Base-by-base conservation (phyloP, 2,113 vertebrate species). In the Chaetura pelagica region DNA sequence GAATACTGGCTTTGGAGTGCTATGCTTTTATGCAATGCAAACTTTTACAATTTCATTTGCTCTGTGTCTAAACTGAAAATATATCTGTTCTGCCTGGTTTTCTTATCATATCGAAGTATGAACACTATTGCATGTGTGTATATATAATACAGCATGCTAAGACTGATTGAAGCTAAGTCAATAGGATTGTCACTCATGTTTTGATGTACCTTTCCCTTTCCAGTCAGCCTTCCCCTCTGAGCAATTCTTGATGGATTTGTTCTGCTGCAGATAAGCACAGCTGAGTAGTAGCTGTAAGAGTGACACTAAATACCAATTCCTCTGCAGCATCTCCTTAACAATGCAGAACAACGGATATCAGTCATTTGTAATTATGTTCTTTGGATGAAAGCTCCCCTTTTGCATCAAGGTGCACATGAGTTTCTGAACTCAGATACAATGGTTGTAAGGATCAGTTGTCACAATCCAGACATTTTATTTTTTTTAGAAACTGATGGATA, bases 131-230 rank as follows among this genome's bases (percentile, higher is more conserved):
- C 35, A 35, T 59, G 23, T 12, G 27, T 61, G 13, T 58, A 27
- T 54, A 29, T 62, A 23, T 58, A 86, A 72, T 44, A n/a, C 66
- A 67, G 27, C 35, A 77, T n/a, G 21, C 62, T 83, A 73, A 59
- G 76, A 93, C 24, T 63, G 73, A 55, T n/a, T 42, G 57, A 89
- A 52, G 29, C 17, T 78, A 78, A 84, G 48, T 82, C 89, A 76
- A 38, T 69, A 59, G 64, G 66, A 89, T 67, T 93, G 95, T 77
- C 90, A 85, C 52, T 97, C 34, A 11, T 30, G 6, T 91, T 95
- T 90, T 82, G 69, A 92, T 91, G 32, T 38, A 69, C 34, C 29
- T 78, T 84, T 91, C 29, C 57, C 46, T 94, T 89, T 86, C 75
- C 84, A 73, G 73, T 86, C 69, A 80, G 2, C 71, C 80, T 93